Percentiles rank a stretch among this genome's conserved stretches.
phyloP scores from a whole-genome alignment of 92 coral and sea anemone species.

The Porites evermanni region DNA sequence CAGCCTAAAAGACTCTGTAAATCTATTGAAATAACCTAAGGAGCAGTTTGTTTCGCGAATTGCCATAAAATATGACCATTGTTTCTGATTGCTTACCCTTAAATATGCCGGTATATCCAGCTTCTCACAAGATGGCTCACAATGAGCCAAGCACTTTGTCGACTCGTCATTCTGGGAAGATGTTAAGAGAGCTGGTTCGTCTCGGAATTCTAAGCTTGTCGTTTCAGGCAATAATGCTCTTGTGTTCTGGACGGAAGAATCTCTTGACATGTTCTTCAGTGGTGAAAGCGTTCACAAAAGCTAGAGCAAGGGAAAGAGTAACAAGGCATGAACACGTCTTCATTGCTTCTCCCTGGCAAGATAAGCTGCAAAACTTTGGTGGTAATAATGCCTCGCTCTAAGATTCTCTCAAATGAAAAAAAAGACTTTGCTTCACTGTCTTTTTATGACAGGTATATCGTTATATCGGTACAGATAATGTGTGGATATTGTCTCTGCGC shows the following conservation, averaged over 20 bases:
- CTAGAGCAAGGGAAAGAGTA: constrained; percentile 11
- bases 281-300: too few species aligned
- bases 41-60: too few species aligned
- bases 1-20: background rate
- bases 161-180: background rate
- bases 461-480: too few species aligned
- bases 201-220: background rate
- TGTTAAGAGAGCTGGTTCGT: background rate
- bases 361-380: background rate
- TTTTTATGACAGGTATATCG: too few species aligned
- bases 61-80: background rate
- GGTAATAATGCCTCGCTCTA: too few species aligned
- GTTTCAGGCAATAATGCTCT: background rate
- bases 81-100: background rate
- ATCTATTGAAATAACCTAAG: background rate
- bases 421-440: too few species aligned
- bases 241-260: constrained; percentile 15
- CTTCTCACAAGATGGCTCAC: constrained; percentile 2
- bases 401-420: too few species aligned
- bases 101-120: constrained; percentile 1
- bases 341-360: background rate
- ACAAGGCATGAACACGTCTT: constrained; percentile 3
- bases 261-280: background rate
- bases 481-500: too few species aligned
- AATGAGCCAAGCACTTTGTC: background rate